Conservation (phyloP, 1,140 invertebrate species). For the Drosophila ananassae region DNA sequence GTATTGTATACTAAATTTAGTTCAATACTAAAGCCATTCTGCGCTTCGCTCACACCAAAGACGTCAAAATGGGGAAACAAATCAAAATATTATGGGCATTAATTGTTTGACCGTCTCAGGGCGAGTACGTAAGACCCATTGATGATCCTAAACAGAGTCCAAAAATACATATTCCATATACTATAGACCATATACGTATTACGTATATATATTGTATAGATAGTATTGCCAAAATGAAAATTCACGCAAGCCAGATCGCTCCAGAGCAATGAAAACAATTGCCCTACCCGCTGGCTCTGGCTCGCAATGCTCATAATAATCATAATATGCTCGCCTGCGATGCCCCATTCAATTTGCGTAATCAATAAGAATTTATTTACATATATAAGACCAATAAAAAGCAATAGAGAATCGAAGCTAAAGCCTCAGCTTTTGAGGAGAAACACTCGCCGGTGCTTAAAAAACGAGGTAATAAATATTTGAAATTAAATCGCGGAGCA, state of each 20-base stretch:
- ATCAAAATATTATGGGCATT: slow-evolving; percentile 54
- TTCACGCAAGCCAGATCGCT: slow-evolving; percentile 35
- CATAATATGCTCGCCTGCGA: slow-evolving; percentile 31
- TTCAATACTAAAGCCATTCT: slow-evolving; percentile 20
- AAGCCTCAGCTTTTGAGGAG: neutral
- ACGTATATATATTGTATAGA: slow-evolving; percentile 9
- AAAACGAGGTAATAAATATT: slow-evolving; percentile 57
- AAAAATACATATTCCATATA: slow-evolving; percentile 19
- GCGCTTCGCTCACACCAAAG: slow-evolving; percentile 29
- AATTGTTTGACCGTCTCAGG: slow-evolving; percentile 30
- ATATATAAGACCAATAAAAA: slow-evolving; percentile 47
- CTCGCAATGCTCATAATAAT: slow-evolving; percentile 50
- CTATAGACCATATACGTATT: slow-evolving; percentile 4
- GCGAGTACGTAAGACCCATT: slow-evolving; percentile 47
- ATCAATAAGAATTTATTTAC: slow-evolving; percentile 64
- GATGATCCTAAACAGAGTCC: slow-evolving; percentile 51
- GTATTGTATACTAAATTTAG: slow-evolving; percentile 61
- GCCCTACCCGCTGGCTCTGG: slow-evolving; percentile 13
- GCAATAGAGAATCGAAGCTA: slow-evolving; percentile 38
- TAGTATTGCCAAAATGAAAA: slow-evolving; percentile 34
- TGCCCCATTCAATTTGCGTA: slow-evolving; percentile 51
- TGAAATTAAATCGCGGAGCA: slow-evolving; percentile 46
- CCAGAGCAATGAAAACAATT: slow-evolving; percentile 24
- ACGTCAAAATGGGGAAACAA: slow-evolving; percentile 53
- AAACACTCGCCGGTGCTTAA: slow-evolving; percentile 10